Percentiles rank a stretch among this genome's conserved stretches.
phyloP scores from a whole-genome alignment of 2,888 invertebrate genomes.

The Thera obeliscata region DNA sequence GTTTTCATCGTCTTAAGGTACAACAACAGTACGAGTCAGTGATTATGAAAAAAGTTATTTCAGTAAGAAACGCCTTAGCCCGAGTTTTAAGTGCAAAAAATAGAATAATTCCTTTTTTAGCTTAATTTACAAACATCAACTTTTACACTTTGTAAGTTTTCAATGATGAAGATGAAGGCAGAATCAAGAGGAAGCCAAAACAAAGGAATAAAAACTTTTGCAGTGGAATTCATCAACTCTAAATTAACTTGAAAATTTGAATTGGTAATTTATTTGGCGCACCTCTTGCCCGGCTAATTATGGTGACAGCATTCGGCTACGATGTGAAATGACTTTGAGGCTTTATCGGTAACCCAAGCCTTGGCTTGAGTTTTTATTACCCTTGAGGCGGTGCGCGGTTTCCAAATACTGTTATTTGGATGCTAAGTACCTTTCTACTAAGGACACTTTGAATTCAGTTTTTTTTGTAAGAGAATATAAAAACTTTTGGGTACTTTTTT shows the following conservation, averaged over 20 bases:
- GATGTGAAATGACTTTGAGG: slow-evolving; percentile 21
- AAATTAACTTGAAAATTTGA: slow-evolving; percentile 70
- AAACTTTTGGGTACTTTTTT: no score
- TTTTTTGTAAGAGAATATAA: not conserved
- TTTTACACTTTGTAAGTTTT: slow-evolving; percentile 17
- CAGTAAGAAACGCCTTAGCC: no score
- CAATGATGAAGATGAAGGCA: slow-evolving; percentile 26
- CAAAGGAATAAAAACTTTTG: slow-evolving; percentile 59
- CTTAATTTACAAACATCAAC: not conserved
- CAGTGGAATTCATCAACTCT: slow-evolving; percentile 67
- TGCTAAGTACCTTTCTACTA: not conserved
- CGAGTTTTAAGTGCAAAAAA: no score
- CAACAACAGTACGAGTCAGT: no score
- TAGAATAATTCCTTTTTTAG: no score
- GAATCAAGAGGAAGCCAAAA: slow-evolving; percentile 43
- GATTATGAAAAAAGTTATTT: no score
- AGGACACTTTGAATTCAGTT: not conserved
- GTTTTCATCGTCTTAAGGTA: no score
- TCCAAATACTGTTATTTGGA: not conserved
- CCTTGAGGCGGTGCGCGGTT: not conserved
- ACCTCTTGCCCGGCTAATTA: slow-evolving; percentile 64
- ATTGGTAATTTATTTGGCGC: slow-evolving; percentile 71
- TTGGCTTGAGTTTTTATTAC: slow-evolving; percentile 9
- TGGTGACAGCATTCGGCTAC: slow-evolving; percentile 50
- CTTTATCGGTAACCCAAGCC: slow-evolving; percentile 10